Percentiles rank a stretch among this genome's conserved stretches.
Conservation (phyloP, 2,888 invertebrate species). For the Diogma glabrata region DNA sequence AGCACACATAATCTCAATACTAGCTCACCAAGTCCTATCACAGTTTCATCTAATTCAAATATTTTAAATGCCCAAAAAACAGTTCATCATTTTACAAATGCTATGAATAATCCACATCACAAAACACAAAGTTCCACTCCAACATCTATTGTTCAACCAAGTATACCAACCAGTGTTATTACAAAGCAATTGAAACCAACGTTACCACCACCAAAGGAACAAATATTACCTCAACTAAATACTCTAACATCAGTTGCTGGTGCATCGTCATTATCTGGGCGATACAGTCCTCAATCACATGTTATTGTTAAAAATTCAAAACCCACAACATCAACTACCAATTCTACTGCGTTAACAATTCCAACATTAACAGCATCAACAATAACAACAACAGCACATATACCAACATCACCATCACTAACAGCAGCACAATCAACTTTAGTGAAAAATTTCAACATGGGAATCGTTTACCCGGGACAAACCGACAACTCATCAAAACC, state of each 20-base stretch:
- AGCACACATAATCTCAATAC: neutral
- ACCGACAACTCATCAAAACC: neutral
- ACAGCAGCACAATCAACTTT: neutral
- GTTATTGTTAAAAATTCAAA: conserved; percentile 8
- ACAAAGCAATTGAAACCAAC: conserved; percentile 10
- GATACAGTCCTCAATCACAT: conserved; percentile 5
- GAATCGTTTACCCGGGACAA: conserved; percentile 14
- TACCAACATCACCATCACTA: neutral
- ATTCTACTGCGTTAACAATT: neutral
- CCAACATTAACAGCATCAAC: conserved; percentile 2
- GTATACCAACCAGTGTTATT: conserved; percentile 17
- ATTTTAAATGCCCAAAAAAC: neutral
- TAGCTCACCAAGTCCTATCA: too few species aligned
- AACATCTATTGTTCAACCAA: conserved; percentile 6
- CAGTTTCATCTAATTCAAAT: neutral
- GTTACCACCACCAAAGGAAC: neutral
- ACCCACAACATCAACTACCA: neutral
- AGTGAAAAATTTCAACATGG: conserved; percentile 13
- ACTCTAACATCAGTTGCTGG: neutral
- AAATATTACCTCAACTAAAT: neutral
- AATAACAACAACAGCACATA: conserved; percentile 1
- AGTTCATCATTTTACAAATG: too few species aligned
- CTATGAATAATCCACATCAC: too few species aligned
- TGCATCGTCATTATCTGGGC: neutral
- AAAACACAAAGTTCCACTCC: neutral